Evolutionary conservation across 2,797 vertebrate species (phyloP).

Genomic region (Smutsia gigantea): DNA sequence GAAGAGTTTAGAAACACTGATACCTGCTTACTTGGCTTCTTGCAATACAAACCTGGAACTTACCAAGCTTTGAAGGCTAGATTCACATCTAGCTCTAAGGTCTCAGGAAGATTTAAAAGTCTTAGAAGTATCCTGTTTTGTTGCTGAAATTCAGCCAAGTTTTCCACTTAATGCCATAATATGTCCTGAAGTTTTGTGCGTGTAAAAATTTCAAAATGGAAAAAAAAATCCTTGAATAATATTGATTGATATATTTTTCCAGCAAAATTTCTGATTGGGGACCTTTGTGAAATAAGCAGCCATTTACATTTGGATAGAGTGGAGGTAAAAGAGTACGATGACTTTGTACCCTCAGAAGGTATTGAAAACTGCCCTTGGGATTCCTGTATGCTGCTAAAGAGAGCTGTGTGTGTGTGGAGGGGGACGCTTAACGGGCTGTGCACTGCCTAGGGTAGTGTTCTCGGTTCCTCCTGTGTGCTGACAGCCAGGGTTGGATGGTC

Average conservation of each 20-base stretch:
- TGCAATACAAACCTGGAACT: neutral
- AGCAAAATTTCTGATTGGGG: neutral
- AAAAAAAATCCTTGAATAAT: neutral
- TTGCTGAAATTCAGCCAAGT: neutral
- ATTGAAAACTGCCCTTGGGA: neutral
- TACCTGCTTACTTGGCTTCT: neutral
- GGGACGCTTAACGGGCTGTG: accelerated
- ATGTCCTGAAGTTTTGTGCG: neutral
- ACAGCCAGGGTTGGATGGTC: neutral
- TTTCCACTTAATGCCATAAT: neutral
- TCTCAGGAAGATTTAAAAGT: neutral
- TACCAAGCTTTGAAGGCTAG: neutral
- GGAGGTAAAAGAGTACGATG: neutral
- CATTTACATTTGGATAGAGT: neutral
- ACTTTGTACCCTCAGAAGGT: neutral
- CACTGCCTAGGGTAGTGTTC: accelerated
- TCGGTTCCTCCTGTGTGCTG: neutral
- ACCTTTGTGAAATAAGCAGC: neutral
- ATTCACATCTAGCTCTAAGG: neutral
- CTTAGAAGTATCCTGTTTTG: neutral
- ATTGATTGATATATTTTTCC: neutral
- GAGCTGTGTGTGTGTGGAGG: too few relatives aligned
- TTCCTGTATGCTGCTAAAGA: neutral
- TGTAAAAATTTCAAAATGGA: neutral
- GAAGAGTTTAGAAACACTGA: neutral